A percentile compares a stretch with the other conserved stretches of the same genome.
phyloP scores from a whole-genome alignment of 2,888 invertebrate species.

The Trypoxylon attenuatum region DNA sequence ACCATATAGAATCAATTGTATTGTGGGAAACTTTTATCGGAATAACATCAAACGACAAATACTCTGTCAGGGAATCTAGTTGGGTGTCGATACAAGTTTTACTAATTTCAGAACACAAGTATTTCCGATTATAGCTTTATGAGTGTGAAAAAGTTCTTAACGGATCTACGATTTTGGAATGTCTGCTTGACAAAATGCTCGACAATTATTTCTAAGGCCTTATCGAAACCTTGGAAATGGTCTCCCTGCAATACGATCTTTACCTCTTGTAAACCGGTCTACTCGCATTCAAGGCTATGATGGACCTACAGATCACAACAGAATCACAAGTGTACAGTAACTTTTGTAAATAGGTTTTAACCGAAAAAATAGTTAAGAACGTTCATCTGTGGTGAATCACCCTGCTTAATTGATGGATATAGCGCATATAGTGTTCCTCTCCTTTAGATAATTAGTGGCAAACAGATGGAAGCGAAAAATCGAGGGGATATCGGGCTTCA shows the following conservation, averaged over 20 bases:
- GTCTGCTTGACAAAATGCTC: slow-evolving; percentile 45
- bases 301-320: slow-evolving; percentile 58
- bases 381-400: slow-evolving; percentile 62
- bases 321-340: slow-evolving; percentile 49
- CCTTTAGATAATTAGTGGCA: slow-evolving; percentile 55
- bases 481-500: slow-evolving; percentile 53
- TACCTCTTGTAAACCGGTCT: slow-evolving; percentile 53
- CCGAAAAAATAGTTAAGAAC: slow-evolving; percentile 55
- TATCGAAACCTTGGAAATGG: slow-evolving; percentile 23
- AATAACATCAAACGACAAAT: too few species aligned
- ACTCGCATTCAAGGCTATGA: slow-evolving; percentile 64
- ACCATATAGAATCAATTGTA: too few species aligned
- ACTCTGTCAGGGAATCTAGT: too few species aligned
- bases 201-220: slow-evolving; percentile 31
- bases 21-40: too few species aligned
- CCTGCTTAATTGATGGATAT: slow-evolving; percentile 67
- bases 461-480: slow-evolving; percentile 34
- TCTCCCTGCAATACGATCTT: slow-evolving; percentile 57
- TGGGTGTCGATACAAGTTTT: slow-evolving; percentile 14
- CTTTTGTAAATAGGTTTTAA: slow-evolving; percentile 66
- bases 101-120: slow-evolving; percentile 15
- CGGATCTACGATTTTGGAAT: slow-evolving; percentile 38
- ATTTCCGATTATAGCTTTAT: slow-evolving; percentile 6
- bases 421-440: slow-evolving; percentile 67
- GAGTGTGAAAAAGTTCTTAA: slow-evolving; percentile 12